Evolutionary conservation across 2,797 vertebrate genomes (phyloP).

Genomic region (Simalia tracyae): DNA sequence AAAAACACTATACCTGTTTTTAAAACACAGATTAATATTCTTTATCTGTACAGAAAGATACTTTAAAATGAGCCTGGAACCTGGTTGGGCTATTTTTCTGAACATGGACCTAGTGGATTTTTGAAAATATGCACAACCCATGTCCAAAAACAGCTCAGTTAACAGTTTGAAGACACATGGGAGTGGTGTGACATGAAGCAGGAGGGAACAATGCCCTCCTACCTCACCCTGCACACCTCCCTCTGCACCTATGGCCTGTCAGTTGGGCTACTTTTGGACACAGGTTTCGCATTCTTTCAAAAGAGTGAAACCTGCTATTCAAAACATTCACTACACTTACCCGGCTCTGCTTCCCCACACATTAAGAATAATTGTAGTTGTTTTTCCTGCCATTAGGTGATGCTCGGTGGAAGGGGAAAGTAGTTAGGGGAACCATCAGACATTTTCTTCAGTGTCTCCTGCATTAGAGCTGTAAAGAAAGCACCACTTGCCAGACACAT

Average conservation of each 20-base stretch:
- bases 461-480: not conserved
- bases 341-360: not conserved
- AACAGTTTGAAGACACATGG: too few relatives aligned
- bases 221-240: not conserved
- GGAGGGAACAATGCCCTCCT: too few relatives aligned
- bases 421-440: not conserved
- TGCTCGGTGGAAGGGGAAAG: not conserved
- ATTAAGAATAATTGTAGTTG: not conserved
- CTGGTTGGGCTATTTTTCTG: too few relatives aligned
- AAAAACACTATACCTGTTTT: too few relatives aligned
- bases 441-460: too few relatives aligned
- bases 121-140: too few relatives aligned
- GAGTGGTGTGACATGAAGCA: too few relatives aligned
- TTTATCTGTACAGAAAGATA: too few relatives aligned
- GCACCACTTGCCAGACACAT: not conserved
- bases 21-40: too few relatives aligned
- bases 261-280: not conserved
- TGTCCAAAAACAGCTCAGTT: too few relatives aligned
- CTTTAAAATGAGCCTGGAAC: too few relatives aligned
- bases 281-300: not conserved
- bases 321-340: not conserved
- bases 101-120: too few relatives aligned
- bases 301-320: not conserved
- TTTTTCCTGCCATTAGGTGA: not conserved
- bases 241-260: not conserved